Conservation (phyloP, 1,140 invertebrate species). For the Homarus americanus region DNA sequence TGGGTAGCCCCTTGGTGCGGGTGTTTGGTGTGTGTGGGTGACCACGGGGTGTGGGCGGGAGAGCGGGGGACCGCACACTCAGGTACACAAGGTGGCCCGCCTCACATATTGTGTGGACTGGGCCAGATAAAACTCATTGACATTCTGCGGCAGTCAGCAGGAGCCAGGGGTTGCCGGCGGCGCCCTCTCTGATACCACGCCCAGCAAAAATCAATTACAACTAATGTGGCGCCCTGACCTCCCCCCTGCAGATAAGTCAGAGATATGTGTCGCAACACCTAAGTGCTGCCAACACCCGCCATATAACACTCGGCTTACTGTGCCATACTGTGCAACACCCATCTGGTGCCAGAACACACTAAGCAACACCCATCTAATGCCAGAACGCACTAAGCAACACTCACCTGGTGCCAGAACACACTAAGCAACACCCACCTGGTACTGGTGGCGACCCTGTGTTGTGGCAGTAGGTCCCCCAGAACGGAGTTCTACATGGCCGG, state of each 20-base stretch:
- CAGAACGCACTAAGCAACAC: no score
- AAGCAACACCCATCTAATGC: no score
- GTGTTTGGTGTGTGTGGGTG: background rate
- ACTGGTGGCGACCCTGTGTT: no score
- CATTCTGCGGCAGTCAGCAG: background rate
- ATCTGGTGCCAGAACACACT: background rate
- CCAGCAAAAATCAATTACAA: background rate
- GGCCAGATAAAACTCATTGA: slow-evolving; percentile 21
- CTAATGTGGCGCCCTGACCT: background rate
- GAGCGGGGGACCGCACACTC: background rate
- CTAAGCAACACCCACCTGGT: background rate
- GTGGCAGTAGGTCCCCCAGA: no score
- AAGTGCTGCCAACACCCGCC: background rate
- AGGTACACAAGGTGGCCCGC: background rate
- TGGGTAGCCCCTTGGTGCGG: no score
- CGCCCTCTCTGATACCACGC: background rate
- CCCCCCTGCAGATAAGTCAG: background rate
- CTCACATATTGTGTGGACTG: background rate
- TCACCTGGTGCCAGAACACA: no score
- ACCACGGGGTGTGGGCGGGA: background rate
- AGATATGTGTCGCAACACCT: background rate
- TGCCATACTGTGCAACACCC: no score
- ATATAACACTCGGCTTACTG: no score
- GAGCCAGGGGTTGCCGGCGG: background rate
- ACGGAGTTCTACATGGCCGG: no score